A percentile compares a stretch with the other conserved stretches of the same genome.
Evolutionary conservation across 2,113 vertebrate genomes (phyloP).

Genomic region (Phalacrocorax aristotelis): DNA sequence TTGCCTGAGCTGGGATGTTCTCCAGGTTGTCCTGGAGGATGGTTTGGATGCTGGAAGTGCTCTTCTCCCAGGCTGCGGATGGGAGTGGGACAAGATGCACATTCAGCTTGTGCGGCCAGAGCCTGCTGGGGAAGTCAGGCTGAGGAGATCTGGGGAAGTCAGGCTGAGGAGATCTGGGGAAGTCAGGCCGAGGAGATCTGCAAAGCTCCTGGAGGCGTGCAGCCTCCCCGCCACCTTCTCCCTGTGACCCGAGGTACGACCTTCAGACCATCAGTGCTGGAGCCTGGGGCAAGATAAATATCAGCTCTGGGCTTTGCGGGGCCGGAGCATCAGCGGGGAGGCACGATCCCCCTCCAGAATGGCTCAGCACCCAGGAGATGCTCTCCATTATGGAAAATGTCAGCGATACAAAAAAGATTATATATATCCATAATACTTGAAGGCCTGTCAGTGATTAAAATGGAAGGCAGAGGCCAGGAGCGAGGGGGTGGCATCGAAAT

Average conservation of each 20-base stretch:
- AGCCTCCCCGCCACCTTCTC: neutral
- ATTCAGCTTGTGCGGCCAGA: accelerated
- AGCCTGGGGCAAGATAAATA: neutral
- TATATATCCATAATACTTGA: conserved; percentile 9
- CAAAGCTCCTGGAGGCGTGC: neutral
- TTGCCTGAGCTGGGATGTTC: accelerated
- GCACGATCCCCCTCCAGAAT: neutral
- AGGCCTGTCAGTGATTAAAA: conserved; percentile 50
- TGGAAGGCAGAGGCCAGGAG: conserved; percentile 48
- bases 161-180: too few species aligned
- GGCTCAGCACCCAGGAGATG: neutral
- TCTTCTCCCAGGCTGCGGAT: neutral
- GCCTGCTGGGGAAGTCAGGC: neutral
- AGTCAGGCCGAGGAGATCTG: neutral
- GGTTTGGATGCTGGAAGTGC: neutral
- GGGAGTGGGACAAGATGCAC: neutral
- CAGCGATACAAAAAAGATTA: conserved; percentile 23
- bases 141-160: neutral
- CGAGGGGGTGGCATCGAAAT: conserved; percentile 33
- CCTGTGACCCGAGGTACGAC: neutral
- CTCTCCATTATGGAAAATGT: conserved; percentile 26
- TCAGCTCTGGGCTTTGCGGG: neutral
- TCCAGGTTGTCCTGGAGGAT: neutral
- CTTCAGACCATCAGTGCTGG: neutral
- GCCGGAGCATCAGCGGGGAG: neutral